Percentiles rank a stretch among this genome's conserved stretches.
Conservation (phyloP, 2,888 invertebrate species). For the Macrophya alboannulata region DNA sequence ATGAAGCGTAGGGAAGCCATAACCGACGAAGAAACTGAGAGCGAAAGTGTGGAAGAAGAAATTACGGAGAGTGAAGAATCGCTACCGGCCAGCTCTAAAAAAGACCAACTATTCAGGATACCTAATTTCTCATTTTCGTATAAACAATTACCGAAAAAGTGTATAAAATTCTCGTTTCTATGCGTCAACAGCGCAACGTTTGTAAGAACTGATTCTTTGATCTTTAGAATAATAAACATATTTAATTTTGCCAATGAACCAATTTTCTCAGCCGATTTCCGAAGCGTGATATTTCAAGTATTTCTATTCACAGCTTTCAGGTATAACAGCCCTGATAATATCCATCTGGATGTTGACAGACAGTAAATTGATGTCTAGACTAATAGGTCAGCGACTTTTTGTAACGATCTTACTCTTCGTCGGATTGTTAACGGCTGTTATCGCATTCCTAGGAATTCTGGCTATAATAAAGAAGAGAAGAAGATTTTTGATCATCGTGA, state of each 20-base stretch:
- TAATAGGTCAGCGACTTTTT: slow-evolving; percentile 68
- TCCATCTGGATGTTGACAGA: slow-evolving; percentile 70
- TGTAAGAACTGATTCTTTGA: slow-evolving; percentile 64
- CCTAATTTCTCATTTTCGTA: slow-evolving; percentile 64
- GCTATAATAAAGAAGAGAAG: slow-evolving; percentile 65
- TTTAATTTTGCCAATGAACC: not conserved
- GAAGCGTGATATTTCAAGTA: not conserved
- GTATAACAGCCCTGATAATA: slow-evolving; percentile 66
- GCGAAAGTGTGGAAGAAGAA: slow-evolving; percentile 67
- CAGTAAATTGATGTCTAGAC: slow-evolving; percentile 68
- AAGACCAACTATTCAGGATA: slow-evolving; percentile 63
- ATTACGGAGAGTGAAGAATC: slow-evolving; percentile 68
- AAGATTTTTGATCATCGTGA: slow-evolving; percentile 65
- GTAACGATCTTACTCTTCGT: slow-evolving; percentile 66
- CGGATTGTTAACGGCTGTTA: slow-evolving; percentile 62
- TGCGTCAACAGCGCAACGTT: slow-evolving; percentile 66
- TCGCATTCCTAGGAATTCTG: slow-evolving; percentile 68
- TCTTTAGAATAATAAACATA: not conserved
- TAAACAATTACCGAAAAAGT: slow-evolving; percentile 65
- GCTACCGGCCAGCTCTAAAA: slow-evolving; percentile 62
- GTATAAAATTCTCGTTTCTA: slow-evolving; percentile 66
- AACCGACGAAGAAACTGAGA: slow-evolving; percentile 67
- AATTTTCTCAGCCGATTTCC: not conserved
- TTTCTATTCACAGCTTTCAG: slow-evolving; percentile 66
- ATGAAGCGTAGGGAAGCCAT: slow-evolving; percentile 64